phyloP scores from a whole-genome alignment of 2,113 vertebrate species.

The Dicrurus megarhynchus region DNA sequence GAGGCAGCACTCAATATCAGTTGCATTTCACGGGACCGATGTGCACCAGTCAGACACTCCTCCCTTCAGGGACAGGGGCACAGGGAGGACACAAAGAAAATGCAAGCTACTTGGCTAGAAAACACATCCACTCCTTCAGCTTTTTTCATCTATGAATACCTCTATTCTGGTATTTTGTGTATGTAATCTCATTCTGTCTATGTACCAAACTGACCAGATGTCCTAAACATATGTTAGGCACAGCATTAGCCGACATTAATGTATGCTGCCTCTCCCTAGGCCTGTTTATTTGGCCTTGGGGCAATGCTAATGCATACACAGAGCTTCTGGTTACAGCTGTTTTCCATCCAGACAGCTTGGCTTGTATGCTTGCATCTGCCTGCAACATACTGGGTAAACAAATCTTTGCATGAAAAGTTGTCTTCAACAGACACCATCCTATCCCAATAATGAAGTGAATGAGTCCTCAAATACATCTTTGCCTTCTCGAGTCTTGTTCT shows the following conservation, averaged over 20 bases:
- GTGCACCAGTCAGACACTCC: not conserved
- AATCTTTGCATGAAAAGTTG: not conserved
- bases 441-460: not conserved
- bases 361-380: not conserved
- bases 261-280: not conserved
- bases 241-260: not conserved
- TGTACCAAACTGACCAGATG: not conserved
- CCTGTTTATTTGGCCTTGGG: constrained; percentile 18
- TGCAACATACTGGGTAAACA: not conserved
- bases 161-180: not conserved
- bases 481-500: not conserved
- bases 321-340: constrained; percentile 47
- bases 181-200: not conserved
- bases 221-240: not conserved
- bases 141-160: not conserved
- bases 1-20: not conserved
- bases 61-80: not conserved
- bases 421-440: not conserved
- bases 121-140: not conserved
- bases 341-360: constrained; percentile 1
- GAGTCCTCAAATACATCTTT: not conserved
- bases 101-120: not conserved
- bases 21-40: not conserved
- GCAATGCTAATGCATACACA: not conserved
- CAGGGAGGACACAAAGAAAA: not conserved